Conservation (phyloP, 2,797 vertebrate genomes). For the Gallinago nigripennis region DNA sequence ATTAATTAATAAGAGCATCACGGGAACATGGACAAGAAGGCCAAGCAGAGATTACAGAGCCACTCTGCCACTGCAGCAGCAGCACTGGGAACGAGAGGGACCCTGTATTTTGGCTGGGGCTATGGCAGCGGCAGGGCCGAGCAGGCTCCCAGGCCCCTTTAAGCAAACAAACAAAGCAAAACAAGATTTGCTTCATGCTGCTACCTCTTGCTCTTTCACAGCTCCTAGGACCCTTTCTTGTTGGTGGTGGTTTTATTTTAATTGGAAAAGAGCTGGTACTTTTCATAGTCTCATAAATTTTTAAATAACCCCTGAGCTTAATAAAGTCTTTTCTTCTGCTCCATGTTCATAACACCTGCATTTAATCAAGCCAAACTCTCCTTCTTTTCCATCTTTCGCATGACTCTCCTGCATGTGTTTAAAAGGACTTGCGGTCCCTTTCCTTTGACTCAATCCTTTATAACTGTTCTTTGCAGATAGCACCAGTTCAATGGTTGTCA, state of each 20-base stretch:
- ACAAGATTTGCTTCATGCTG: background rate
- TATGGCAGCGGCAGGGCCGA: background rate
- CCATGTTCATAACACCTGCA: conserved; percentile 9
- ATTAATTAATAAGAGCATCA: background rate
- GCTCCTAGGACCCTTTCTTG: background rate
- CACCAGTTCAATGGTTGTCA: background rate
- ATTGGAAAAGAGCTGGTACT: conserved; percentile 21
- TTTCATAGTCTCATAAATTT: conserved; percentile 56
- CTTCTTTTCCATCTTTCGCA: background rate
- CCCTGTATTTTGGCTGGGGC: background rate
- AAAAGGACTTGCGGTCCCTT: background rate
- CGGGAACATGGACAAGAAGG: background rate
- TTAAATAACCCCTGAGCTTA: conserved; percentile 31
- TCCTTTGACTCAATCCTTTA: background rate
- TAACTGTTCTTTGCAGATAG: background rate
- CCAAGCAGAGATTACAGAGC: background rate
- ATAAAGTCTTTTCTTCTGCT: conserved; percentile 33
- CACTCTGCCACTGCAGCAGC: background rate
- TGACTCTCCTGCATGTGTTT: background rate
- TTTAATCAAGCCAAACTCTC: conserved; percentile 4
- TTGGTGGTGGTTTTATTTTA: background rate
- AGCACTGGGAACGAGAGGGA: background rate
- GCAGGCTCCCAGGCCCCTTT: background rate
- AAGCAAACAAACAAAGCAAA: background rate
- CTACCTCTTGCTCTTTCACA: background rate